Evolutionary conservation across 2,113 vertebrate species (phyloP).

Genomic region (Eidolon helvum): DNA sequence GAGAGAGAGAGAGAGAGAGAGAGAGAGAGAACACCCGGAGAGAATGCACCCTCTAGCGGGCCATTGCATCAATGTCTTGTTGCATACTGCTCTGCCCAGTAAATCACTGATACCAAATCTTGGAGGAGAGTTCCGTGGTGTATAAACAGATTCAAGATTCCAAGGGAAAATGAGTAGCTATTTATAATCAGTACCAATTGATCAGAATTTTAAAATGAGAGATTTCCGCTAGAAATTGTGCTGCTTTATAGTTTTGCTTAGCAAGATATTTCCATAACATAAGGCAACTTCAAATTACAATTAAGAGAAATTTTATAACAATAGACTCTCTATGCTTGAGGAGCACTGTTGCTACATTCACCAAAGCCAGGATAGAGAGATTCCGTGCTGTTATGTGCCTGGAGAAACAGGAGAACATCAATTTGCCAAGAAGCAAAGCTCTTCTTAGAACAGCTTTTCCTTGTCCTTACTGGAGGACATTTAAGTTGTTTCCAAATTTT

Average conservation of each 20-base stretch:
- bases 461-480: neutral
- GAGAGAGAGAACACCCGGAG: too few relatives aligned
- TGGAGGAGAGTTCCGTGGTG: neutral
- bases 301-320: neutral
- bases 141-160: neutral
- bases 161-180: constrained; percentile 13
- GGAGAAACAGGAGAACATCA: neutral
- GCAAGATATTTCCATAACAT: neutral
- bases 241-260: constrained; percentile 21
- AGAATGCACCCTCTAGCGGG: too few relatives aligned
- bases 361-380: neutral
- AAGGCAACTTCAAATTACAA: neutral
- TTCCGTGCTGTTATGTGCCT: neutral
- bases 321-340: neutral
- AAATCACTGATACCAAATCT: neutral
- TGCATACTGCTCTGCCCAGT: neutral
- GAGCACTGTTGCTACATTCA: accelerated
- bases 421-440: neutral
- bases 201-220: constrained; percentile 42
- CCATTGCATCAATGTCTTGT: too few relatives aligned
- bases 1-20: too few relatives aligned
- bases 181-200: constrained; percentile 35
- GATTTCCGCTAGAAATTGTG: constrained; percentile 6
- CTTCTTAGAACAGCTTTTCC: neutral
- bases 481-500: neutral